Evolutionary conservation across 1,140 invertebrate genomes (phyloP), one percentile per base, ranked within the genome.

Genomic region (Aphis craccivora): DNA sequence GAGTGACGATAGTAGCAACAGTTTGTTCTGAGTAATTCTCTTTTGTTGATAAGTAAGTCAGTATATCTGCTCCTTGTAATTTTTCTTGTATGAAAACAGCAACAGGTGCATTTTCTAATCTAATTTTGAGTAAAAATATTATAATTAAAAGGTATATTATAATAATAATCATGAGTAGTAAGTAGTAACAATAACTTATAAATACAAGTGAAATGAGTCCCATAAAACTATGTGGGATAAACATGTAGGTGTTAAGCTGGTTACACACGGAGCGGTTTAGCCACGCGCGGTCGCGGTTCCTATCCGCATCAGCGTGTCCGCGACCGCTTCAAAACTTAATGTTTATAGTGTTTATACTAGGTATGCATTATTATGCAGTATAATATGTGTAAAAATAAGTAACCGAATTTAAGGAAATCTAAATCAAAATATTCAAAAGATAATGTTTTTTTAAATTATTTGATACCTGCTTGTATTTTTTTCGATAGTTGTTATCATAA

Each of bases 11-110:
- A 1, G 96, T 97, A 4, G 98, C 97, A 1, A 99, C 98, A 95
- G 97, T 97, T 95, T 99, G 98, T 95, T 99, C 99, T 0, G 97
- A 97, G 95, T 99, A 99, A 94, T 98, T 97, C 94, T 98, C 97
- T 91, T 97, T 96, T 94, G 97, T 97, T 3, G 98, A 97, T 30
- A 99, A 96, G 94, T 98, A 99, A 0, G 98, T 98, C 1, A 99
- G 95, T 76, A 99, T 96, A 95, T 99, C 98, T n/a, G 98, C 97
- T 1, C 98, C 98, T 94, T 98, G 98, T 0, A 99, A 95, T 94
- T 98, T 98, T 95, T 99, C 98, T 95, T 98, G 95, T 8, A 99
- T 96, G 43, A 98, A 96, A 1, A 97, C 96, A 35, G 97, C 97
- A 4, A 97, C 96, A 5, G 97, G 95, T 1, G 96, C 96, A 37